phyloP scores from a whole-genome alignment of 1,140 invertebrate species.

The Anthonomus grandis region DNA sequence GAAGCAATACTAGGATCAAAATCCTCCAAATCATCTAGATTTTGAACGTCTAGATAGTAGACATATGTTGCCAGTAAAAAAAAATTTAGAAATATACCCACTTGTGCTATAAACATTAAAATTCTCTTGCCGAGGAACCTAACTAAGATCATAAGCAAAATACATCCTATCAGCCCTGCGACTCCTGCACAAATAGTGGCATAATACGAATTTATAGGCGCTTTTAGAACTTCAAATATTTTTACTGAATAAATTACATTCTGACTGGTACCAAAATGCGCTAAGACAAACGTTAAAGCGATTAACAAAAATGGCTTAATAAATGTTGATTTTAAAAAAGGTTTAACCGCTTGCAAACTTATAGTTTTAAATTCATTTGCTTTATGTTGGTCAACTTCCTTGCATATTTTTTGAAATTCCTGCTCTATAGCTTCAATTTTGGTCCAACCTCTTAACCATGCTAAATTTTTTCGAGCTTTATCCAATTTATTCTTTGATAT shows the following conservation, averaged over 20 bases:
- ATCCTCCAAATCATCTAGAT: constrained; percentile 16
- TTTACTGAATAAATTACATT: constrained; percentile 69
- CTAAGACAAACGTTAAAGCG: constrained; percentile 63
- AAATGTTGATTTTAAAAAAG: constrained; percentile 54
- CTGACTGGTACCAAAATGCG: constrained; percentile 67
- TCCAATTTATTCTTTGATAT: constrained; percentile 56
- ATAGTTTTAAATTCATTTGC: not conserved
- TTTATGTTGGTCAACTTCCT: constrained; percentile 17
- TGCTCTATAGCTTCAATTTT: constrained; percentile 51
- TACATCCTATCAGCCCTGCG: constrained; percentile 61
- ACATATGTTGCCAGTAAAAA: constrained; percentile 58
- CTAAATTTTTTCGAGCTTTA: constrained; percentile 57
- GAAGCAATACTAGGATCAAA: constrained; percentile 25
- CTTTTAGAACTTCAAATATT: constrained; percentile 66
- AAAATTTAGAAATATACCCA: constrained; percentile 60
- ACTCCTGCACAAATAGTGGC: constrained; percentile 68
- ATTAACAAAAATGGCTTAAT: constrained; percentile 63
- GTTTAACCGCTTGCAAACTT: constrained; percentile 37
- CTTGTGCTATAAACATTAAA: constrained; percentile 62
- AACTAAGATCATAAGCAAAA: constrained; percentile 61
- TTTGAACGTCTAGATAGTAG: constrained; percentile 42
- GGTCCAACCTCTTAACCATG: constrained; percentile 68
- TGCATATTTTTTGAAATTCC: constrained; percentile 53
- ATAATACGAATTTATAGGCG: constrained; percentile 69
- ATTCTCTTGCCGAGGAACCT: constrained; percentile 68